Conservation (phyloP, 2,113 vertebrate species). For the Myiozetetes cayanensis region DNA sequence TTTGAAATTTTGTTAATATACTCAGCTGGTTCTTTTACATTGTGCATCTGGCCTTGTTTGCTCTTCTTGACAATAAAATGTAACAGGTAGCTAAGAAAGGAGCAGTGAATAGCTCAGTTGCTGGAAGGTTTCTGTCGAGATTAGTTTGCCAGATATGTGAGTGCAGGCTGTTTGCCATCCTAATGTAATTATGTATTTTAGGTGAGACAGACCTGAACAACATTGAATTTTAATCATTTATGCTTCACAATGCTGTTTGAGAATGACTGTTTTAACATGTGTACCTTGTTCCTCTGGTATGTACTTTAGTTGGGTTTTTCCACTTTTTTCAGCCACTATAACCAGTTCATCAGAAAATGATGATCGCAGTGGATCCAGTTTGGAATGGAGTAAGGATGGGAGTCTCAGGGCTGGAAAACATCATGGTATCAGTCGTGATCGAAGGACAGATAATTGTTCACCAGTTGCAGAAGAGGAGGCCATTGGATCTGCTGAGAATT, state of each 20-base stretch:
- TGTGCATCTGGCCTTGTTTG: background rate
- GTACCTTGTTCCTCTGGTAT: background rate
- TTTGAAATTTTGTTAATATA: background rate
- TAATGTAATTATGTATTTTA: background rate
- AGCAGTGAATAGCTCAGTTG: background rate
- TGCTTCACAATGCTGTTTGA: background rate
- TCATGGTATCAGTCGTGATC: conserved; percentile 80
- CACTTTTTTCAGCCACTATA: conserved; percentile 85
- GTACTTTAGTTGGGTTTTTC: background rate
- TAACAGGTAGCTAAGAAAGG: background rate
- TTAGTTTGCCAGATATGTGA: background rate
- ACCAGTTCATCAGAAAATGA: conserved; percentile 99
- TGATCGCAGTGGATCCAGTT: conserved; percentile 95
- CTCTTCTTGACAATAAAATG: background rate
- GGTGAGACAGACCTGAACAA: background rate
- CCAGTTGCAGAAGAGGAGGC: conserved; percentile 94
- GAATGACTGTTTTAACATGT: background rate
- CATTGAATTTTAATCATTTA: background rate
- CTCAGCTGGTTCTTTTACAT: background rate
- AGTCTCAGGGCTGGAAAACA: conserved; percentile 84
- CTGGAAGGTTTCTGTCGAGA: background rate
- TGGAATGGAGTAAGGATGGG: conserved; percentile 96
- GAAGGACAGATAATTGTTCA: conserved; percentile 90
- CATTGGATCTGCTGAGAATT: conserved; percentile 69
- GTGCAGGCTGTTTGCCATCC: background rate